Conservation (phyloP, 53 echinoderm and acorn worm genomes). For the Arbacia lixula region DNA sequence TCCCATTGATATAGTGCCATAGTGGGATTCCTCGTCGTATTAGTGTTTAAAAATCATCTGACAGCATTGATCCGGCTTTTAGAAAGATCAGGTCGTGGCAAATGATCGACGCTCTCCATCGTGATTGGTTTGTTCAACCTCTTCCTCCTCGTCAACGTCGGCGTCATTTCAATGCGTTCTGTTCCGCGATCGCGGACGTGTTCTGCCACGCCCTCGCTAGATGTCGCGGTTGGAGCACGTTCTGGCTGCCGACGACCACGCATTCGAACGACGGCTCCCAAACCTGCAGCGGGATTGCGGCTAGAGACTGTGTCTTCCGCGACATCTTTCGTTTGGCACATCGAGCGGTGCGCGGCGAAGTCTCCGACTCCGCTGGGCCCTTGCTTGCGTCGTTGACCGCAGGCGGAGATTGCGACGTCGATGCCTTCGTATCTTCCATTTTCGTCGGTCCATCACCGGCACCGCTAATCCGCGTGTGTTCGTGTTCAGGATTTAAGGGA, state of each 20-base stretch:
- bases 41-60: no score
- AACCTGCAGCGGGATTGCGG: constrained; percentile 77
- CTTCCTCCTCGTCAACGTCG: no score
- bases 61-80: no score
- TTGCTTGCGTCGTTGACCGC: neutral
- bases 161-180: constrained; percentile 77
- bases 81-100: no score
- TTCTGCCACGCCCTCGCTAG: constrained; percentile 43
- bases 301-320: constrained; percentile 63
- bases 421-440: neutral
- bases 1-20: no score
- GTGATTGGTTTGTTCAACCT: neutral
- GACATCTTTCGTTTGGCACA: constrained; percentile 29
- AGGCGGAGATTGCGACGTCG: neutral
- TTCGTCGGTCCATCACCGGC: neutral
- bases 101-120: no score
- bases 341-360: constrained; percentile 8
- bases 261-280: constrained; percentile 92
- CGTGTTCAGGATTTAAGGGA: neutral
- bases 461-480: neutral
- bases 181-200: constrained; percentile 51
- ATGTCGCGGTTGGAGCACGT: constrained; percentile 74
- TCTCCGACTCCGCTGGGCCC: neutral
- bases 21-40: no score
- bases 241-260: constrained; percentile 72